These are phyloP conservation scores for Alsophila aescularia DNA, from an alignment of 2,888 invertebrate genomes.

Conservation along the genomic window DNA sequence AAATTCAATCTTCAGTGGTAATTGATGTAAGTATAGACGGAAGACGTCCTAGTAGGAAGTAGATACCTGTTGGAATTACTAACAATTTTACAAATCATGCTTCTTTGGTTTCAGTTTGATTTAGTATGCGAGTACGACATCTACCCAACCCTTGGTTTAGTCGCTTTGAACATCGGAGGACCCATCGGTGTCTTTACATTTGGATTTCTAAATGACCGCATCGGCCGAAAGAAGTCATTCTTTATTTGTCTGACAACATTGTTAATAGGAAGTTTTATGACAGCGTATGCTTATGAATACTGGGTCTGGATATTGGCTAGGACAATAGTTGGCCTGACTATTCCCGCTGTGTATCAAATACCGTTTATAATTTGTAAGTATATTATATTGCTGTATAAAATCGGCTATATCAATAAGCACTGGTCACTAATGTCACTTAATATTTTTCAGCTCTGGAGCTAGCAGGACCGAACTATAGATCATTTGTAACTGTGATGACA, in stretches of 20 bases:
- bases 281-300: constrained; percentile 90
- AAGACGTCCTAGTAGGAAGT: not conserved
- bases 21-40: constrained; percentile 87
- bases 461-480: constrained; percentile 95
- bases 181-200: constrained; percentile 96
- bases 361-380: constrained; percentile 96
- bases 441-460: constrained; percentile 91
- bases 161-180: constrained; percentile 94
- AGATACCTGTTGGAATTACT: no score
- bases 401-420: not conserved
- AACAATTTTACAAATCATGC: not conserved
- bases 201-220: constrained; percentile 93
- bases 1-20: constrained; percentile 91
- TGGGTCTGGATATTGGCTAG: constrained; percentile 93
- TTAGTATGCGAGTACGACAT: constrained; percentile 94
- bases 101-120: constrained; percentile 88
- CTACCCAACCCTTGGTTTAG: constrained; percentile 94
- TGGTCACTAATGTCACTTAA: not conserved
- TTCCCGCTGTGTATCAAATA: constrained; percentile 97
- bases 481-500: constrained; percentile 96
- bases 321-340: constrained; percentile 93
- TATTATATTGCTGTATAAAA: not conserved
- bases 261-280: constrained; percentile 90
- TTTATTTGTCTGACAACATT: constrained; percentile 93
- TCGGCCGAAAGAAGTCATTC: constrained; percentile 93